Percentiles rank a stretch among this genome's conserved stretches.
These are phyloP conservation scores for Rhinolophus sinicus DNA, from an alignment of 2,113 vertebrate species.

Conservation along the genomic window DNA sequence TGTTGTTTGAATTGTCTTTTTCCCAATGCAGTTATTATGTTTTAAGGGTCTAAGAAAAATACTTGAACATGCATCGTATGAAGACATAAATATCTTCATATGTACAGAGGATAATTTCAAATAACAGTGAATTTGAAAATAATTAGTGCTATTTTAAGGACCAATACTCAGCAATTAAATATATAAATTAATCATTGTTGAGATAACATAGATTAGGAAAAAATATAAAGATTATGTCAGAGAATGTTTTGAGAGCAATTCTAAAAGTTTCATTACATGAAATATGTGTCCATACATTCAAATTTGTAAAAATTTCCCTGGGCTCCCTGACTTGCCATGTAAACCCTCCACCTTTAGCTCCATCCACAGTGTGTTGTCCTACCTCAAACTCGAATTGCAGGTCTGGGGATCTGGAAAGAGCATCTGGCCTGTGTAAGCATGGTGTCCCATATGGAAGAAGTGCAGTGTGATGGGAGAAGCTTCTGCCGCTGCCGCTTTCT, in stretches of 20 bases:
- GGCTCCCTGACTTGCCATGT: not conserved
- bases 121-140: constrained; percentile 13
- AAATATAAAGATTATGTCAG: not conserved
- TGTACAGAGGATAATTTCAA: not conserved
- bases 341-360: not conserved
- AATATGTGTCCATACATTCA: not conserved
- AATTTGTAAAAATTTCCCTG: not conserved
- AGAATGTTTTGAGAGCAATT: not conserved
- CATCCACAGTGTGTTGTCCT: rapidly evolving
- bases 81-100: not conserved
- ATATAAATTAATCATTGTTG: not conserved
- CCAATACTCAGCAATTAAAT: not conserved
- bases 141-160: not conserved
- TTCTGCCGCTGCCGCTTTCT: not conserved
- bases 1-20: constrained; percentile 2
- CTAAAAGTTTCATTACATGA: not conserved
- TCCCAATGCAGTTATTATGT: not conserved
- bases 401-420: not conserved
- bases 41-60: not conserved
- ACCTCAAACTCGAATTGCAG: not conserved
- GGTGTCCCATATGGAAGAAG: not conserved
- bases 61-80: not conserved
- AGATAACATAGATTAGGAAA: not conserved
- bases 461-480: not conserved
- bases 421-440: not conserved